These are phyloP conservation scores for Loris lydekkerianus DNA, from an alignment of 2,797 vertebrate genomes.

Conservation along the genomic window DNA sequence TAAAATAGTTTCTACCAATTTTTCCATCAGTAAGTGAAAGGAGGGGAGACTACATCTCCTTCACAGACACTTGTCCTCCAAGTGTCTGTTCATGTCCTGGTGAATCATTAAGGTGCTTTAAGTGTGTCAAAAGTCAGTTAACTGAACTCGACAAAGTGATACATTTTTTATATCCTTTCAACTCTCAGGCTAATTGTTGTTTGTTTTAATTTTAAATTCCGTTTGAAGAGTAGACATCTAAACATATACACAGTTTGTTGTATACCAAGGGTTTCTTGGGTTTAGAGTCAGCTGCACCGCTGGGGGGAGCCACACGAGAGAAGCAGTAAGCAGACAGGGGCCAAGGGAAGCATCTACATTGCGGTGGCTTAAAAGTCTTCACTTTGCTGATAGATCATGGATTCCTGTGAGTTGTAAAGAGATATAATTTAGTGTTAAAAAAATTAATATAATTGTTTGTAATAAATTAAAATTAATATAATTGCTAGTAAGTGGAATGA, in stretches of 20 bases:
- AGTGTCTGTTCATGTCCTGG: slow-evolving; percentile 27
- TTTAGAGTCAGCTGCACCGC: neutral
- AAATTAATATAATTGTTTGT: neutral
- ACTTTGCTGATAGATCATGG: neutral
- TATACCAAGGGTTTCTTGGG: neutral
- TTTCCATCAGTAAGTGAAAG: neutral
- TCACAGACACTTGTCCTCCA: neutral
- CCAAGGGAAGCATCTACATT: neutral
- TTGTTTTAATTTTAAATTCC: slow-evolving; percentile 47
- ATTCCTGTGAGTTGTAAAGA: neutral
- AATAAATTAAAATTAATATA: neutral
- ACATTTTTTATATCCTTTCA: slow-evolving; percentile 30
- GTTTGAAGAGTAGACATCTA: slow-evolving; percentile 9
- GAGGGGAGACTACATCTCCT: neutral
- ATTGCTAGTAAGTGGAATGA: slow-evolving; percentile 9
- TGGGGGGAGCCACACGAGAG: neutral
- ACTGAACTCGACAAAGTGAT: slow-evolving; percentile 40
- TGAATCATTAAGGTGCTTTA: slow-evolving; percentile 41
- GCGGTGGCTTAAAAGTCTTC: neutral
- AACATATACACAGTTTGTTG: neutral
- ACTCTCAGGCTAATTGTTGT: neutral
- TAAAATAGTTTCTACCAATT: neutral
- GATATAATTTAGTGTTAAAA: neutral
- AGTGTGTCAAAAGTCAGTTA: slow-evolving; percentile 45
- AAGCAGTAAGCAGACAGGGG: neutral